Evolutionary conservation across 2,113 vertebrate genomes (phyloP).

Genomic region (Festucalex cinctus): DNA sequence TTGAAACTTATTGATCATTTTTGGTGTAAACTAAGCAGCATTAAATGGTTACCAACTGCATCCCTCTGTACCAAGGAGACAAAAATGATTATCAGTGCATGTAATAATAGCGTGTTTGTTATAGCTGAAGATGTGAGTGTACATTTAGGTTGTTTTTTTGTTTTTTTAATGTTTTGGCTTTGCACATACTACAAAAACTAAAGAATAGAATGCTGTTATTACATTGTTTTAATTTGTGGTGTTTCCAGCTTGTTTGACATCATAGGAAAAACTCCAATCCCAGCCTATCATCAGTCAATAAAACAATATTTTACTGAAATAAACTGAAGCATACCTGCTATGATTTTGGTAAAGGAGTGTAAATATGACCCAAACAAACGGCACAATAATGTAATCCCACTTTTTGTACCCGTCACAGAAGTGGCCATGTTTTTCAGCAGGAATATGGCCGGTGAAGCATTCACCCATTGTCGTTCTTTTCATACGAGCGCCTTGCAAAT

Average conservation of each 20-base stretch:
- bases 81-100: not conserved
- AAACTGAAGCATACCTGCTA: not conserved
- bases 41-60: not conserved
- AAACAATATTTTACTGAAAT: not conserved
- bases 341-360: not conserved
- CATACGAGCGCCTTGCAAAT: conserved; percentile 8
- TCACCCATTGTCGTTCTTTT: conserved; percentile 4
- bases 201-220: not conserved
- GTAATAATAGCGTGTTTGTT: not conserved
- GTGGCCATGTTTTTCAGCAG: conserved; percentile 9
- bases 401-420: conserved; percentile 28
- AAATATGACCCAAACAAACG: not conserved
- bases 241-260: not conserved
- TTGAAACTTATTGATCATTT: not conserved
- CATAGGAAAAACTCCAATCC: not conserved
- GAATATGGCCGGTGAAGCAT: conserved; percentile 22
- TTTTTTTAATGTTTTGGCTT: not conserved
- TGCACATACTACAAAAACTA: too few relatives aligned
- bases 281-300: not conserved
- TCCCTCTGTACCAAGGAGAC: not conserved
- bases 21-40: not conserved
- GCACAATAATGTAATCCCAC: not conserved
- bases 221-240: not conserved
- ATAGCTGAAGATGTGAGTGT: not conserved
- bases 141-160: too few relatives aligned